Base-by-base conservation (phyloP, 2,797 vertebrate genomes). In the Triplophysa yarkandensis region DNA sequence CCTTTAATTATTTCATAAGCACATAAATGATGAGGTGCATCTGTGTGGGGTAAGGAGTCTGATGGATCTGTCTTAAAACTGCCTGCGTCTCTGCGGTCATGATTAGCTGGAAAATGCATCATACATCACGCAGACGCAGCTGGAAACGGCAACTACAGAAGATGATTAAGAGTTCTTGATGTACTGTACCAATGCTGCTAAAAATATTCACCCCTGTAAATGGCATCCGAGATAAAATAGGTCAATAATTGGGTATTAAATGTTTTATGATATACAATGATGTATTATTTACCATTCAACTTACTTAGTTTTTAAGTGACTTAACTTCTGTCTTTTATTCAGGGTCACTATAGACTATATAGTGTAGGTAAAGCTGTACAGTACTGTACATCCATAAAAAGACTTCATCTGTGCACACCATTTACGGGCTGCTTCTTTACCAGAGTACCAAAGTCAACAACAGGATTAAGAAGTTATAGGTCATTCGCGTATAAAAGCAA, bases 41-140 rank as follows among this genome's bases (percentile, higher is more conserved):
- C 41, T 67, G 64, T 1, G 41, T 60, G 72, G 39, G 52, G 50
- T 74, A 34, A 25, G 11, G 34, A 5, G n/a, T 55, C 25, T 73
- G 71, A 73, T 57, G 61, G 27, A 66, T 74, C 71, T 34, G 71
- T 66, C 62, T 36, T 44, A 46, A 66, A 9, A 1, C 28, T 4
- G 71, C 64, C 30, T 25, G 63, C 2, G 4, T 25, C 71, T 60
- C 63, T 30, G 54, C 28, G 41, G 64, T 61, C 64, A 67, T 67
- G 73, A 75, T 75, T 75, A 66, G 52, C 50, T 66, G 71, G 36
- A 21, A 60, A 68, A 61, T 34, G 63, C 64, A 41, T 66, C 71
- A 58, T 74, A 58, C 36, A 74, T 74, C 52, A 66, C 39, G 58
- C 39, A 57, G 8, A 46, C 50, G 34, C 62, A 44, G 61, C 70